Conservation (phyloP, 23 tunicate genomes). For the Trididemnum miniatum region DNA sequence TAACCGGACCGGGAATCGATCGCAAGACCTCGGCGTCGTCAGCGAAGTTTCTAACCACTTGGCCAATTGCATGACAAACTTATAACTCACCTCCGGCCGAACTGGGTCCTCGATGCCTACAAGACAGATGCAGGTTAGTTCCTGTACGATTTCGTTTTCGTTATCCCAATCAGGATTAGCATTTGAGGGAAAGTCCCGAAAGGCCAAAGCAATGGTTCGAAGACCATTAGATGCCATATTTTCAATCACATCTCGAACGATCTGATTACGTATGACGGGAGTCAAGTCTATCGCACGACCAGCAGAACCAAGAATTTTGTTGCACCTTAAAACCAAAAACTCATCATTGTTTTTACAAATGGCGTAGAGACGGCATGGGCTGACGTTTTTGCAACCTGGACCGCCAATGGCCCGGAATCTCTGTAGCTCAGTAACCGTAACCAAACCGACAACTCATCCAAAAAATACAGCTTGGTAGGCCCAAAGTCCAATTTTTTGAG, state of each 20-base stretch:
- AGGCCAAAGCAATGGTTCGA: slow-evolving; percentile 94
- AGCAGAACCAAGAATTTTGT: not conserved
- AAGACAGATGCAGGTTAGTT: slow-evolving; percentile 75
- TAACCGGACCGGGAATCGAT: too few species aligned
- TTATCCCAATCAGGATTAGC: slow-evolving; percentile 85
- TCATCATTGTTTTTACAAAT: too few species aligned
- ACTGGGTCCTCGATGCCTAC: slow-evolving; percentile 99
- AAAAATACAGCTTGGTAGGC: too few species aligned
- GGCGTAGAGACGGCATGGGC: too few species aligned
- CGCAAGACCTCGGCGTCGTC: too few species aligned
- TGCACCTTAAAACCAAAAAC: not conserved
- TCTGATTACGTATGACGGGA: slow-evolving; percentile 59
- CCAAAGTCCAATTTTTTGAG: too few species aligned
- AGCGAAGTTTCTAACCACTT: too few species aligned
- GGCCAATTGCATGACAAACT: too few species aligned
- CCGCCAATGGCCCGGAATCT: too few species aligned
- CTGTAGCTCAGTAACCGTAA: too few species aligned
- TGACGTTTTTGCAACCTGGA: too few species aligned
- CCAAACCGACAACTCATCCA: too few species aligned
- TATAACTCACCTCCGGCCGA: slow-evolving; percentile 93
- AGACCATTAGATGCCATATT: slow-evolving; percentile 89
- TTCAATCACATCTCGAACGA: slow-evolving; percentile 73
- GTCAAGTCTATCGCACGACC: slow-evolving; percentile 41
- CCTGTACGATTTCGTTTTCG: slow-evolving; percentile 59
- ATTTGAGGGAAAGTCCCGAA: slow-evolving; percentile 65